Conservation (phyloP, 2,888 invertebrate genomes). For the Diogma glabrata region DNA sequence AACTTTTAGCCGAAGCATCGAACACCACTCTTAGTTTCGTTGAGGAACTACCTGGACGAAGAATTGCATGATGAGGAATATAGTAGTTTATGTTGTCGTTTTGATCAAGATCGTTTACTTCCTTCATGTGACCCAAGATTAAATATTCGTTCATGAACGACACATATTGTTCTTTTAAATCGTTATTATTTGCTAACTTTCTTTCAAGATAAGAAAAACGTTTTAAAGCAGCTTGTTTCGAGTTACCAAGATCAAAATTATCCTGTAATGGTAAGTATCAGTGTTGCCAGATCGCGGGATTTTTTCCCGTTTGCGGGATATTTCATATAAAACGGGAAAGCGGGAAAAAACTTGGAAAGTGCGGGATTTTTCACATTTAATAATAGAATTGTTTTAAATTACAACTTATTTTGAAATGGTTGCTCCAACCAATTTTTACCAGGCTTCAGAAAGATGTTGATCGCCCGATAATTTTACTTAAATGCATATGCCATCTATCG, state of each 20-base stretch:
- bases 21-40: slow-evolving; percentile 12
- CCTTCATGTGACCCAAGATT: slow-evolving; percentile 19
- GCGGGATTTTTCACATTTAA: too few relatives aligned
- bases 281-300: too few relatives aligned
- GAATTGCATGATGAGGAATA: slow-evolving; percentile 18
- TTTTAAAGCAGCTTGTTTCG: slow-evolving; percentile 12
- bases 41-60: slow-evolving; percentile 11
- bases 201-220: slow-evolving; percentile 18
- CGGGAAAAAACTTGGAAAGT: too few relatives aligned
- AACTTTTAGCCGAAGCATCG: slow-evolving; percentile 11
- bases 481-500: too few relatives aligned
- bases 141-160: slow-evolving; percentile 20
- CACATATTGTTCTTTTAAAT: slow-evolving; percentile 16
- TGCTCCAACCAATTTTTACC: too few relatives aligned
- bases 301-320: too few relatives aligned
- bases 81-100: slow-evolving; percentile 8
- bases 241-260: slow-evolving; percentile 6
- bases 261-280: slow-evolving; percentile 19
- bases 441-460: too few relatives aligned
- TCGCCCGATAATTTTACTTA: too few relatives aligned
- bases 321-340: too few relatives aligned
- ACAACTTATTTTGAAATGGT: too few relatives aligned
- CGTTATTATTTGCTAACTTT: slow-evolving; percentile 15
- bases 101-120: not conserved
- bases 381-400: too few relatives aligned